Evolutionary conservation across 2,113 vertebrate genomes (phyloP).

Genomic region (Pipra filicauda): DNA sequence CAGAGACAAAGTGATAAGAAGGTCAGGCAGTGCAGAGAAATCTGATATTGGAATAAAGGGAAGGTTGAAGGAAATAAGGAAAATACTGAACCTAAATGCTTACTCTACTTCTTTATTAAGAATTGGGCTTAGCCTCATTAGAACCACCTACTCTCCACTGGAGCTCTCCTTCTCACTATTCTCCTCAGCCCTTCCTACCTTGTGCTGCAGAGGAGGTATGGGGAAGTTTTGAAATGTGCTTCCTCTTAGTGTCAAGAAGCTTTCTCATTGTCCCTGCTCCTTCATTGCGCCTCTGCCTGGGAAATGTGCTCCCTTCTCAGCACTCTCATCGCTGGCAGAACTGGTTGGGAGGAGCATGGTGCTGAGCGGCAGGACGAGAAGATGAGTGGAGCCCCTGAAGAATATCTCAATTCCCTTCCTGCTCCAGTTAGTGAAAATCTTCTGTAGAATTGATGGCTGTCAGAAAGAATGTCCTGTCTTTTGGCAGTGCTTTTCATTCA

Average conservation of each 20-base stretch:
- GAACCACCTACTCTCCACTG: neutral
- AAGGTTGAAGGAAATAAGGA: neutral
- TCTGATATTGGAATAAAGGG: neutral
- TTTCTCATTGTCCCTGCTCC: neutral
- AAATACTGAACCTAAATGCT: neutral
- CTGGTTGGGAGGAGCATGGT: neutral
- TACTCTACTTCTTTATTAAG: neutral
- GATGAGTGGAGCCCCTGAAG: neutral
- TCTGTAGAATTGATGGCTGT: neutral
- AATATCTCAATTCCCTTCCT: neutral
- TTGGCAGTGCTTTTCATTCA: neutral
- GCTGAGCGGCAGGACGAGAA: neutral
- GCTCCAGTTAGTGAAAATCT: neutral
- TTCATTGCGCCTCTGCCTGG: neutral
- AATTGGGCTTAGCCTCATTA: neutral
- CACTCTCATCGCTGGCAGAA: neutral
- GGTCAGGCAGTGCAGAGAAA: constrained; percentile 18
- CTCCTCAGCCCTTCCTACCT: neutral
- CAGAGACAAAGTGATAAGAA: neutral
- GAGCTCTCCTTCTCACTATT: neutral
- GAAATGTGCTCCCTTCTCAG: neutral
- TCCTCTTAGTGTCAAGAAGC: neutral
- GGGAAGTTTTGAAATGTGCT: neutral
- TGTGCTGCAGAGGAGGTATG: neutral
- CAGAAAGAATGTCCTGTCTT: neutral